phyloP scores from a whole-genome alignment of 2,797 vertebrate species.

The Ctenosaura bakeri region DNA sequence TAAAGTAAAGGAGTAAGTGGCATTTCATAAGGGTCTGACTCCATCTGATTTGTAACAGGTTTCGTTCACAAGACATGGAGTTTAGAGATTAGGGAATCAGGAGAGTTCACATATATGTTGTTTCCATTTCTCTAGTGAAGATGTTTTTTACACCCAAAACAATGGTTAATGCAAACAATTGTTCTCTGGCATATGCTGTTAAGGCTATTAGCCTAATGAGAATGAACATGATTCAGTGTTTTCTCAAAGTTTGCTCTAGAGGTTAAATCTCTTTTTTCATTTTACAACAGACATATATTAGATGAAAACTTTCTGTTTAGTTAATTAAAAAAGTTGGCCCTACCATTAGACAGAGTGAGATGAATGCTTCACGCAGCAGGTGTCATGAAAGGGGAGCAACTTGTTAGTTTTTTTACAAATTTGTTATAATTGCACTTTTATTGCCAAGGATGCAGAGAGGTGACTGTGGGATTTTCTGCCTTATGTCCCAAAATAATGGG shows the following conservation, averaged over 20 bases:
- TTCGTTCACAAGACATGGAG: not conserved
- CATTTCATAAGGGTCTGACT: not conserved
- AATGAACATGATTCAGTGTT: slow-evolving; percentile 26
- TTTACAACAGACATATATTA: slow-evolving; percentile 18
- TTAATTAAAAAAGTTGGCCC: not conserved
- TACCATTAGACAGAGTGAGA: not conserved
- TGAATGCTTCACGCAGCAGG: not conserved
- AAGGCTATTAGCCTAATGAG: not conserved
- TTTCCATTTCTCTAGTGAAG: not conserved
- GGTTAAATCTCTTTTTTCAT: slow-evolving; percentile 8
- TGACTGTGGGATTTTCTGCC: not conserved
- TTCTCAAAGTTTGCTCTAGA: not conserved
- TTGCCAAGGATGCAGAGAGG: not conserved
- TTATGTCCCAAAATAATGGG: not conserved
- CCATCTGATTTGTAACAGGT: not conserved
- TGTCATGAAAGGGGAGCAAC: not conserved
- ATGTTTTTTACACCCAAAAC: not conserved
- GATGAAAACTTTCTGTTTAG: not conserved
- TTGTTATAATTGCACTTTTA: not conserved
- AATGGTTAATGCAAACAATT: not conserved
- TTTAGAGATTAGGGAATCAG: not conserved
- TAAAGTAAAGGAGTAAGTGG: not conserved
- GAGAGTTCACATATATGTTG: not conserved
- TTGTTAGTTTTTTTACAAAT: not conserved
- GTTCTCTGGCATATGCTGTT: slow-evolving; percentile 1